A percentile compares a stretch with the other conserved stretches of the same genome.
phyloP scores from a whole-genome alignment of 2,888 invertebrate genomes.

The Rhynchonema sp. region DNA sequence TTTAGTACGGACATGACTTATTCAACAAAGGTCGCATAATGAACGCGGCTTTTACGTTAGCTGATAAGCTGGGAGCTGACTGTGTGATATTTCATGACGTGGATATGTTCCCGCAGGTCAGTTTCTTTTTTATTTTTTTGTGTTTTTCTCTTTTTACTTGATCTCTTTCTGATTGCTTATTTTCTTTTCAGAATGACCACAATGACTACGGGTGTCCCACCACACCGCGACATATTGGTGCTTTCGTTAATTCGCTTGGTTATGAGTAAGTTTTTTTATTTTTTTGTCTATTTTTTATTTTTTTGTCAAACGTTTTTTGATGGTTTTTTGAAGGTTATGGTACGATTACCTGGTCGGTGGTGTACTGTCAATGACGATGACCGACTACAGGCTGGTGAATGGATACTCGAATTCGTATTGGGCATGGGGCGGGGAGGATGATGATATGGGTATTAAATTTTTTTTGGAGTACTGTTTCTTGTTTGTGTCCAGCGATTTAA shows the following conservation, averaged over 20 bases:
- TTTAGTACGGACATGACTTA: constrained; percentile 2
- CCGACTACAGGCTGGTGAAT: constrained; percentile 32
- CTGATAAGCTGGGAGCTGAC: constrained; percentile 19
- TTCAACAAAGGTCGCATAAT: constrained; percentile 28
- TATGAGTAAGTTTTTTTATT: constrained; percentile 28
- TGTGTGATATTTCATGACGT: constrained; percentile 29
- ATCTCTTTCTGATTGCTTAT: no score
- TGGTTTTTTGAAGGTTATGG: constrained; percentile 18
- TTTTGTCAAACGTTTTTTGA: constrained; percentile 7
- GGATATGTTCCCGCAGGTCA: constrained; percentile 33
- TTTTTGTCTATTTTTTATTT: background rate
- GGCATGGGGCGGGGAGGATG: constrained; percentile 14
- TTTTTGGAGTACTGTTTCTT: no score
- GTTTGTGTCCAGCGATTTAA: no score
- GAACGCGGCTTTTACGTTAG: constrained; percentile 25
- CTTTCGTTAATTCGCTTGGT: constrained; percentile 32
- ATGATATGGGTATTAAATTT: constrained; percentile 22
- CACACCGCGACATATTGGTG: no score
- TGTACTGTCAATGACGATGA: constrained; percentile 30
- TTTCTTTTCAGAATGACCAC: no score
- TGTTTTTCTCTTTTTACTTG: constrained; percentile 8
- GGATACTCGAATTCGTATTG: constrained; percentile 34
- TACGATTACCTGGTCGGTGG: constrained; percentile 34
- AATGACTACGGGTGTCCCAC: no score
- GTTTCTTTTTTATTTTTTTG: background rate